These are phyloP conservation scores for Pterocles orientalis DNA, from an alignment of 2,113 vertebrate genomes.

Conservation along the genomic window DNA sequence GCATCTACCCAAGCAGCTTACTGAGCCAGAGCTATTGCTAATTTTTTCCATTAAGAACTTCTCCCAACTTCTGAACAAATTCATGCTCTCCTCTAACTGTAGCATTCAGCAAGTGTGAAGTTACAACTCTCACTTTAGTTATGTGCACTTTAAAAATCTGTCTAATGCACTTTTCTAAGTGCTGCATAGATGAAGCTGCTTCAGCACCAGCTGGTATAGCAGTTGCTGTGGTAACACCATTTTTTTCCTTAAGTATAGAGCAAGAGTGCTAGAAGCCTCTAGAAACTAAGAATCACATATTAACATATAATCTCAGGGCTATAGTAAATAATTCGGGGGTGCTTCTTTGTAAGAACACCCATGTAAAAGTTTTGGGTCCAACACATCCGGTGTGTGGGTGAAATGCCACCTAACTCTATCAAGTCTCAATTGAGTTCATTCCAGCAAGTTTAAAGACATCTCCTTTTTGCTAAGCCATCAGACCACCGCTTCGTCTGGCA, in stretches of 20 bases:
- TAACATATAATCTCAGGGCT: neutral
- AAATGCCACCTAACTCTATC: neutral
- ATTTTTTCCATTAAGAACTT: neutral
- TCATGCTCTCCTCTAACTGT: neutral
- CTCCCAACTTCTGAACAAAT: neutral
- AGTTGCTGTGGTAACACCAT: slow-evolving; percentile 28
- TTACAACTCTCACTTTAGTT: neutral
- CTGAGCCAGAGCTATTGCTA: neutral
- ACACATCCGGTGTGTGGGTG: neutral
- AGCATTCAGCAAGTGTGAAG: neutral
- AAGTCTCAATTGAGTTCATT: neutral
- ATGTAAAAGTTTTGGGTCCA: neutral
- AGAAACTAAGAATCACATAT: neutral
- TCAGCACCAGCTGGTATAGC: neutral
- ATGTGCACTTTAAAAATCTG: slow-evolving; percentile 19
- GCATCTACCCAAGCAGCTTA: neutral
- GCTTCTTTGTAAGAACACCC: neutral
- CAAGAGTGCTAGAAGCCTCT: neutral
- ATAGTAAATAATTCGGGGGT: neutral
- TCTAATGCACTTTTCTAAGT: neutral
- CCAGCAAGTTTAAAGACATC: neutral
- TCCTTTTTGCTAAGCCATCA: neutral
- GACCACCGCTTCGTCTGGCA: rapidly evolving
- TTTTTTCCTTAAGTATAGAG: neutral
- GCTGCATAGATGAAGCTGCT: neutral